These are phyloP conservation scores for Tenthredo amoena DNA, from an alignment of 2,888 invertebrate species.

Conservation along the genomic window DNA sequence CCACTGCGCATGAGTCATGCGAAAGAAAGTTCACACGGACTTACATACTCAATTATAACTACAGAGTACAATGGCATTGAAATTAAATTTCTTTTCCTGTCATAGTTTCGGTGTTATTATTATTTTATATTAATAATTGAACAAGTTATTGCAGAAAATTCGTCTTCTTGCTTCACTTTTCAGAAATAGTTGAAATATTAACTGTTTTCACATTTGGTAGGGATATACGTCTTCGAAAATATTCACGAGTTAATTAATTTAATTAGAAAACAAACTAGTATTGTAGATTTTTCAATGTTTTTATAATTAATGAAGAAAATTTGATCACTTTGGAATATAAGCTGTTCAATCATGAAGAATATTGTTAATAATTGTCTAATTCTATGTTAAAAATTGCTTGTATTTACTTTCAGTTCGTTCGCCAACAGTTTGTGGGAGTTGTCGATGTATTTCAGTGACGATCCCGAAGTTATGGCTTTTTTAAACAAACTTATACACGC, in stretches of 20 bases:
- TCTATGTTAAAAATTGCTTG: background rate
- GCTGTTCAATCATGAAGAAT: background rate
- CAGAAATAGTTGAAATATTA: background rate
- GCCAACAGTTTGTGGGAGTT: conserved; percentile 94
- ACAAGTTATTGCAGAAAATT: background rate
- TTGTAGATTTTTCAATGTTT: background rate
- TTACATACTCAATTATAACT: background rate
- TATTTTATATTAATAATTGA: background rate
- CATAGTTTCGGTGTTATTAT: background rate
- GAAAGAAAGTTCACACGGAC: background rate
- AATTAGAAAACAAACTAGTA: too few species aligned
- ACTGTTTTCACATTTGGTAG: too few species aligned
- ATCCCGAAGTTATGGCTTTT: conserved; percentile 89
- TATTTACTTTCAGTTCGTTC: conserved; percentile 83
- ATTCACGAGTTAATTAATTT: background rate
- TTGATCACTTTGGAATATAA: too few species aligned
- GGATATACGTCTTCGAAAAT: background rate
- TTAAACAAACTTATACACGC: conserved; percentile 89
- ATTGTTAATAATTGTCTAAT: background rate
- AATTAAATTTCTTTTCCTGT: conserved; percentile 18
- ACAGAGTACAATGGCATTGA: background rate
- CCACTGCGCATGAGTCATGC: background rate
- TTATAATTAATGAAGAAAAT: background rate
- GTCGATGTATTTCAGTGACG: conserved; percentile 92
- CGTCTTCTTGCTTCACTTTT: background rate